Conservation (phyloP, 2,797 vertebrate genomes). For the Tadarida brasiliensis region DNA sequence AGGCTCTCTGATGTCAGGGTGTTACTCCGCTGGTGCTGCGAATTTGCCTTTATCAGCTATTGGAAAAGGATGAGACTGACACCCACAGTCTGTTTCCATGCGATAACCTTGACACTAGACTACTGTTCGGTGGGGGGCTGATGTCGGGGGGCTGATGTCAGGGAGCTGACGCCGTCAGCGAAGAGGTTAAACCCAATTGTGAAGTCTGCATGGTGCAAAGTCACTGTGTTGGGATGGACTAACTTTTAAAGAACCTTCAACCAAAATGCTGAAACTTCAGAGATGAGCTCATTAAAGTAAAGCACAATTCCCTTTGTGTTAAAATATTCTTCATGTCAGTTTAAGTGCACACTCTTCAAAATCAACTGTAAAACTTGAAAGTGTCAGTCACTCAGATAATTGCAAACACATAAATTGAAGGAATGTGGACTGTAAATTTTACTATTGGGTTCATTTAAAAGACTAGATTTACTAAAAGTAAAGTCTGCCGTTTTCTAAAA, state of each 20-base stretch:
- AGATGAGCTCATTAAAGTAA: conserved; percentile 76
- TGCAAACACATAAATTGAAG: conserved; percentile 85
- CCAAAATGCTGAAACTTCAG: conserved; percentile 64
- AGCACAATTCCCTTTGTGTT: conserved; percentile 75
- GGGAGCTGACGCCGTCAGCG: neutral
- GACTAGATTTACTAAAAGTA: conserved; percentile 83
- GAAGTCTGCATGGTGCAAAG: conserved; percentile 75
- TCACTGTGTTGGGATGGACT: conserved; percentile 73
- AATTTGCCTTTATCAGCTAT: conserved; percentile 42
- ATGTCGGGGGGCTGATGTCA: neutral
- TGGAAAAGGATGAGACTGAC: conserved; percentile 16
- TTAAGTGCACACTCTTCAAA: conserved; percentile 83
- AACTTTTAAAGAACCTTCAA: conserved; percentile 80
- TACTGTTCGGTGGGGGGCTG: conserved; percentile 62
- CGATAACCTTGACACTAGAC: conserved; percentile 74
- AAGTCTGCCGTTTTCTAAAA: conserved; percentile 79
- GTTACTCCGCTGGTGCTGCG: neutral
- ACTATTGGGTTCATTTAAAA: conserved; percentile 85
- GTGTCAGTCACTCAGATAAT: conserved; percentile 88
- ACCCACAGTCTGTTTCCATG: conserved; percentile 46
- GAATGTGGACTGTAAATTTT: conserved; percentile 84
- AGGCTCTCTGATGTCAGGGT: neutral
- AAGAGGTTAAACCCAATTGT: conserved; percentile 62
- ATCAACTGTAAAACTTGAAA: conserved; percentile 87
- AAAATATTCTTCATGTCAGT: conserved; percentile 84